Evolutionary conservation across 2,113 vertebrate genomes (phyloP).

Genomic region (Campylomormyrus numenius): DNA sequence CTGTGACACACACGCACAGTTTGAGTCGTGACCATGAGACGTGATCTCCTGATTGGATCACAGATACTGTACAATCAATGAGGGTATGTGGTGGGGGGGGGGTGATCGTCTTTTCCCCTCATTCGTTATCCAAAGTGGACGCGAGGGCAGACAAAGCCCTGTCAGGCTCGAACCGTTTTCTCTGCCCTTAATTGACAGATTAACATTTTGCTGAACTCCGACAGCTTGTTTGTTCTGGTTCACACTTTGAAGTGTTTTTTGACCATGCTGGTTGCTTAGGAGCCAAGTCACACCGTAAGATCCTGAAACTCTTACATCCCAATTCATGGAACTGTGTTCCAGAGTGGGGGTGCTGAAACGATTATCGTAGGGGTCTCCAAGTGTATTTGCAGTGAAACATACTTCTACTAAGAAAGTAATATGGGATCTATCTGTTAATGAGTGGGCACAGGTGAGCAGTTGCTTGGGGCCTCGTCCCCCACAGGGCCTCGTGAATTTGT

Average conservation of each 20-base stretch:
- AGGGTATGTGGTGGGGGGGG: background rate
- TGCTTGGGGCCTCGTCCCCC: background rate
- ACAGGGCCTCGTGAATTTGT: background rate
- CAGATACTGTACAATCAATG: background rate
- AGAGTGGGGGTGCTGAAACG: background rate
- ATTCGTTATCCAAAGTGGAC: background rate
- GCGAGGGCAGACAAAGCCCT: background rate
- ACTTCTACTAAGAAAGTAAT: background rate
- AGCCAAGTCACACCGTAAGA: background rate
- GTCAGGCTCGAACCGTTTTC: constrained; percentile 23
- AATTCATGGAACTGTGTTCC: background rate
- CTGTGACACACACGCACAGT: background rate
- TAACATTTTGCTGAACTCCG: constrained; percentile 51
- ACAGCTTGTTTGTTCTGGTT: constrained; percentile 23
- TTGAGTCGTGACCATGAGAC: background rate
- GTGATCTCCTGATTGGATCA: background rate
- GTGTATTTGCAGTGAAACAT: background rate
- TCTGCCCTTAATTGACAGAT: constrained; percentile 49
- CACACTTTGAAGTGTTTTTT: background rate
- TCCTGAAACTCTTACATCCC: background rate
- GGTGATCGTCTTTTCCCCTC: background rate
- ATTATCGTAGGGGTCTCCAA: background rate
- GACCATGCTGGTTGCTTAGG: background rate
- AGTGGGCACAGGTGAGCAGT: background rate
- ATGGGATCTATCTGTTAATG: background rate